Evolutionary conservation across 2,888 invertebrate genomes (phyloP).

Genomic region (Drosophila formosana): DNA sequence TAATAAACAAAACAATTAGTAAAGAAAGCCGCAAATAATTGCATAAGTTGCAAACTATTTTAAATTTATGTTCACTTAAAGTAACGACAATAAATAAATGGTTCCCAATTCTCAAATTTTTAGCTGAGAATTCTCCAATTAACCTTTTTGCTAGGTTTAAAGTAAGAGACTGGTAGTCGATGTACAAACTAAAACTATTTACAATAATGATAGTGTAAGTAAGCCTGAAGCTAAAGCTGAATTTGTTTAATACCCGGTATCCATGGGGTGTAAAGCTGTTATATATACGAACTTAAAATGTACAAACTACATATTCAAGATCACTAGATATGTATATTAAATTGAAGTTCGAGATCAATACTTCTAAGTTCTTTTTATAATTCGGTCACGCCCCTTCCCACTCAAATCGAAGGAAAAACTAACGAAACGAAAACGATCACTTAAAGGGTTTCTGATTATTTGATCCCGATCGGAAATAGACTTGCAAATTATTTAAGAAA

Average conservation of each 20-base stretch:
- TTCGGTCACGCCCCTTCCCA: neutral
- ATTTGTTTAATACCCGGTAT: neutral
- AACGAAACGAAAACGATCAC: neutral
- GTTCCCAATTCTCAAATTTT: neutral
- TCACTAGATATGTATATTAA: neutral
- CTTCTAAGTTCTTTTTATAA: neutral
- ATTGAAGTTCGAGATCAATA: neutral
- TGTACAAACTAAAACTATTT: neutral
- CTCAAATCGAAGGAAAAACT: neutral
- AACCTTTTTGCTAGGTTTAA: constrained; percentile 1
- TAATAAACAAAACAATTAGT: neutral
- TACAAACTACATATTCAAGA: neutral
- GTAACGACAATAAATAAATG: constrained; percentile 2
- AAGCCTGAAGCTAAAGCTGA: no score
- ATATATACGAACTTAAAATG: neutral
- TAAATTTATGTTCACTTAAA: neutral
- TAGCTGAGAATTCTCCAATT: neutral
- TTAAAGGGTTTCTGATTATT: no score
- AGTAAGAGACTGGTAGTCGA: neutral
- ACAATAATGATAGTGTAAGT: neutral
- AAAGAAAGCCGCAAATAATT: neutral
- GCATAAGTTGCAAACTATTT: neutral
- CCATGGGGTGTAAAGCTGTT: neutral
- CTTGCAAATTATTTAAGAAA: no score
- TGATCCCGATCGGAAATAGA: no score